These are phyloP conservation scores for Polydesmus complanatus DNA, from an alignment of 2,888 invertebrate genomes.

Conservation along the genomic window DNA sequence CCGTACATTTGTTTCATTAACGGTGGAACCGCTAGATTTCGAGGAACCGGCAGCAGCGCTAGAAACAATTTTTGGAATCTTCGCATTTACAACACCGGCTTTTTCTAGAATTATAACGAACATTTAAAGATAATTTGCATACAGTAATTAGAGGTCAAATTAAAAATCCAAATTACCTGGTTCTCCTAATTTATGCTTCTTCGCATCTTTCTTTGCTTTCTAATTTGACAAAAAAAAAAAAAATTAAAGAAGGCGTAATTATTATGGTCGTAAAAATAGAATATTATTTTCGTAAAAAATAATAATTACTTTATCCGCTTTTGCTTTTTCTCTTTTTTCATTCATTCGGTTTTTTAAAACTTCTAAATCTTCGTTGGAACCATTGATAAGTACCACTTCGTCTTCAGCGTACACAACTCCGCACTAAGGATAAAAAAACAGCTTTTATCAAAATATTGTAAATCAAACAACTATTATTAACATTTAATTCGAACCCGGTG, in stretches of 20 bases:
- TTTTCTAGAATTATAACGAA: conserved; percentile 6
- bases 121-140: conserved; percentile 9
- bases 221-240: conserved; percentile 19
- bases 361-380: conserved; percentile 52
- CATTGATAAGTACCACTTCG: conserved; percentile 79
- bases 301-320: conserved; percentile 31
- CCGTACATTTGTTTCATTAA: background rate
- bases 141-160: conserved; percentile 19
- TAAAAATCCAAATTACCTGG: background rate
- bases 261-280: too few species aligned
- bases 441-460: conserved; percentile 7
- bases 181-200: conserved; percentile 28
- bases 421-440: conserved; percentile 42
- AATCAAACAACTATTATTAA: background rate
- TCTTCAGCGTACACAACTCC: conserved; percentile 58
- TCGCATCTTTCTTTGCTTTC: conserved; percentile 52
- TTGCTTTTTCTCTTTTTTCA: conserved; percentile 44
- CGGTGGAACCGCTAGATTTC: conserved; percentile 40
- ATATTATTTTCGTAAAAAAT: background rate
- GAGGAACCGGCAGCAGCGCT: conserved; percentile 15
- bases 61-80: conserved; percentile 19
- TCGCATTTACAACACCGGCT: conserved; percentile 18
- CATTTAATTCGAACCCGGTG: conserved; percentile 37
- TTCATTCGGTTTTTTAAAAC: conserved; percentile 50
- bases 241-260: conserved; percentile 2